Conservation (phyloP, 2,888 invertebrate species). For the Pinctada fucata region DNA sequence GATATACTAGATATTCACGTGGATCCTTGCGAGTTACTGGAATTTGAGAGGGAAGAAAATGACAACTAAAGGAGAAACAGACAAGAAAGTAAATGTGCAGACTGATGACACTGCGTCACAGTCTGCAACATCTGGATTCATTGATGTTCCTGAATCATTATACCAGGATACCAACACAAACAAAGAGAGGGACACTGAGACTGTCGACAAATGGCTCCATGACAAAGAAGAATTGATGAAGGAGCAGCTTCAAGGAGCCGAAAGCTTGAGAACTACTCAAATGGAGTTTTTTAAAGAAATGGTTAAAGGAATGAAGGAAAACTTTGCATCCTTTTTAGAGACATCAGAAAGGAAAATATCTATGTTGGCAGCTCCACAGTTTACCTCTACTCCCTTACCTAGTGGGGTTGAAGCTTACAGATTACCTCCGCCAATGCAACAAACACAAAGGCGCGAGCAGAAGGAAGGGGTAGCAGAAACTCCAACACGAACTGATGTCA, state of each 20-base stretch:
- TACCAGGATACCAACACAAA: too few relatives aligned
- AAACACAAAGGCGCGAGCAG: background rate
- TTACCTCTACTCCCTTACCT: background rate
- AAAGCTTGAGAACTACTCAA: background rate
- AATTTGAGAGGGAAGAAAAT: background rate
- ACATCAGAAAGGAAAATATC: background rate
- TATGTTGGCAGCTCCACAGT: background rate
- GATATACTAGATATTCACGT: slow-evolving; percentile 10
- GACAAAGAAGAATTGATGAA: background rate
- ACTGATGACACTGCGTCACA: background rate
- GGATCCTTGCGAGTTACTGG: slow-evolving; percentile 3
- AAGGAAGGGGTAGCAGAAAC: background rate
- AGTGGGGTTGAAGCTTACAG: background rate
- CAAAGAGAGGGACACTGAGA: too few relatives aligned
- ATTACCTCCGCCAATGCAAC: background rate
- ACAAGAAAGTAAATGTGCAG: background rate
- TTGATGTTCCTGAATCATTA: background rate
- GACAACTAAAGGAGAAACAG: background rate
- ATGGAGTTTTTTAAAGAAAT: slow-evolving; percentile 1
- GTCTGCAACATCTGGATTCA: background rate
- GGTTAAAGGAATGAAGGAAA: background rate
- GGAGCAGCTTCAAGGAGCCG: background rate
- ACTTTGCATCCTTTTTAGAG: too few relatives aligned
- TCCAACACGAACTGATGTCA: background rate
- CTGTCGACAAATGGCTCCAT: background rate